Evolutionary conservation across 2,888 invertebrate species (phyloP), one percentile per base, ranked within the genome.

Genomic region (Frankliniella intonsa): DNA sequence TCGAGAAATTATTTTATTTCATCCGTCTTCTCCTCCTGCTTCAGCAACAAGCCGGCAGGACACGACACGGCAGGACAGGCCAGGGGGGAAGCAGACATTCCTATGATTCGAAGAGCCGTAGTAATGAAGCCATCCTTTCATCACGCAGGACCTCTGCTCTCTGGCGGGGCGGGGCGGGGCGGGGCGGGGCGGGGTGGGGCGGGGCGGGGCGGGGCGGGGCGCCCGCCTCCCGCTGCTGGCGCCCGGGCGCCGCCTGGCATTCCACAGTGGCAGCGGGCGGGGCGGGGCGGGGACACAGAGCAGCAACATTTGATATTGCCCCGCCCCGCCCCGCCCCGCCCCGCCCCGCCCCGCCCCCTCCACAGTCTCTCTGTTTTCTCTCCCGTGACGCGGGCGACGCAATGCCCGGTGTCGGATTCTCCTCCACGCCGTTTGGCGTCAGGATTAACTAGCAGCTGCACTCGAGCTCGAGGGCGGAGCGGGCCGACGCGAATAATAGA

Each of bases 241-340:
- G 38, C 38, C 38, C 5, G 38, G 38, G 38, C 55, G 55, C 55
- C 38, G 38, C 5, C 38, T 38, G 9, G 69, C 69, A 76, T 76
- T 76, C 69, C 69, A 38, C 38, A 38, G 38, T 38, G 38, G 38
- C 38, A 38, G 38, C 5, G 38, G 55, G 55, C 14, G 55, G 5
- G 55, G 55, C 55, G 55, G 55, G 14, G 55, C 38, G 38, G 14
- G 14, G 55, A 55, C 38, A 38, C 38, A 5, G 38, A 38, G 38
- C 38, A n/a, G n/a, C 62, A 76, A 76, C 69, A 25, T 90, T 90
- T 89, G 89, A 89, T 89, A 89, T 90, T 90, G 89, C 89, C 82
- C n/a, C 62, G 62, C 62, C 38, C 38, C 38, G 5, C 38, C 38
- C 3, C 38, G 38, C 38, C 38, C 38, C 38, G 5, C 38, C 38